Evolutionary conservation across 2,888 invertebrate species (phyloP), one percentile per base, ranked within the genome.

Genomic region (Mactromeris polynyma): DNA sequence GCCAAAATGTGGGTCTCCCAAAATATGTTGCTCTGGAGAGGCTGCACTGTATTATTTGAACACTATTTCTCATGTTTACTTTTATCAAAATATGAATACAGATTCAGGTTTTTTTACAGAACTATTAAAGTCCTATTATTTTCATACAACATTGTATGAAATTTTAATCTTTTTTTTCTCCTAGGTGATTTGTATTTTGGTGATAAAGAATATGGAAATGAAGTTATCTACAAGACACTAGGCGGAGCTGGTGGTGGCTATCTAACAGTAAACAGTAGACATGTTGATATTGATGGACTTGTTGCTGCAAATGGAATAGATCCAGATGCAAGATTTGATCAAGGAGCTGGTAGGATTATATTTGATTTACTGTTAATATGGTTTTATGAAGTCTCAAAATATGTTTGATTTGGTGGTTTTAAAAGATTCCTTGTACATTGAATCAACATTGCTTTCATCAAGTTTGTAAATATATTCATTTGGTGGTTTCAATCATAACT

Each of bases 161-260:
- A 36, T 33, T 77, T 38, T 17, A 21, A 54, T 14, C 4, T 19
- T 17, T n/a, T 58, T 33, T 17, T 33, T 33, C 33, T 83, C 91
- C 33, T 85, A 94, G 94, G 92, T 81, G 80, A 89, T 14, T 85
- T 94, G 26, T 93, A 92, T 46, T 93, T 93, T 90, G 94, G 95
- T 21, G 94, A 94, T 51, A 69, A 90, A n/a, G 51, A 38, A 11
- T 91, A 93, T 81, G 88, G 93, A 26, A 95, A 95, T 85, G 51
- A 77, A 11, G 64, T 94, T 19, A 92, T 93, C 1, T 81, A 91
- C 14, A 88, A 92, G 38, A 93, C 93, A 33, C 73, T 93, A 17
- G 95, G 95, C 14, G 95, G 95, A 19, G 86, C 86, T 42, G 94
- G 95, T 40, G 95, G 95, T 40, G 94, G 95, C 4, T 80, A 79